phyloP scores from a whole-genome alignment of 2,797 vertebrate genomes.

The Sparidentex hasta region DNA sequence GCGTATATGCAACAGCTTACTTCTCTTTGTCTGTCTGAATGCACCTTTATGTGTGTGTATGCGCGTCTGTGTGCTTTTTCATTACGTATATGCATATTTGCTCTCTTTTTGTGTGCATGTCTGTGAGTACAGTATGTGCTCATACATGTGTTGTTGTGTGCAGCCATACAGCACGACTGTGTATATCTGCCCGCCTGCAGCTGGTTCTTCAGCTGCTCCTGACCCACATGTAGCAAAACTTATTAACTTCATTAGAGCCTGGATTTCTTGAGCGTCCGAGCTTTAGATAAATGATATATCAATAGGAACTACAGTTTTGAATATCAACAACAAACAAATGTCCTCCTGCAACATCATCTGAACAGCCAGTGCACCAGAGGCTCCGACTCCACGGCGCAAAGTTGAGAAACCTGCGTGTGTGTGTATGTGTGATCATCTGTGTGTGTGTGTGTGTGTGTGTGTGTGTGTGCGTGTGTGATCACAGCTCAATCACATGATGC shows the following conservation, averaged over 20 bases:
- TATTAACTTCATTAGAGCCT: background rate
- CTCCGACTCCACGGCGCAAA: background rate
- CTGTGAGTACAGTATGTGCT: background rate
- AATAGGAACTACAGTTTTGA: too few relatives aligned
- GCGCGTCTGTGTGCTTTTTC: background rate
- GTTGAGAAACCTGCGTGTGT: conserved; percentile 3
- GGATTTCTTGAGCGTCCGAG: background rate
- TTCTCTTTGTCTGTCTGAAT: background rate
- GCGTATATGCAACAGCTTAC: background rate
- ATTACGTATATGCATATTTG: background rate
- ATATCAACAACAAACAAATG: too few relatives aligned
- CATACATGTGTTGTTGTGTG: background rate
- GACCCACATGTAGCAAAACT: too few relatives aligned
- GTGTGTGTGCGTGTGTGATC: conserved; percentile 47
- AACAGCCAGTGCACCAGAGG: background rate
- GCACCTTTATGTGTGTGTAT: background rate
- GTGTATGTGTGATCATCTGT: conserved; percentile 6
- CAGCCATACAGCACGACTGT: background rate
- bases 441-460: conserved; percentile 35
- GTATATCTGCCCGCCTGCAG: background rate
- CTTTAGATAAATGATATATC: background rate
- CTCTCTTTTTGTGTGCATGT: background rate
- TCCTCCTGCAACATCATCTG: background rate
- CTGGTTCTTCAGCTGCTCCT: background rate
- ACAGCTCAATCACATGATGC: conserved; percentile 75